Base-by-base conservation (phyloP, 2,888 invertebrate species). In the Sphaerophoria rueppellii region DNA sequence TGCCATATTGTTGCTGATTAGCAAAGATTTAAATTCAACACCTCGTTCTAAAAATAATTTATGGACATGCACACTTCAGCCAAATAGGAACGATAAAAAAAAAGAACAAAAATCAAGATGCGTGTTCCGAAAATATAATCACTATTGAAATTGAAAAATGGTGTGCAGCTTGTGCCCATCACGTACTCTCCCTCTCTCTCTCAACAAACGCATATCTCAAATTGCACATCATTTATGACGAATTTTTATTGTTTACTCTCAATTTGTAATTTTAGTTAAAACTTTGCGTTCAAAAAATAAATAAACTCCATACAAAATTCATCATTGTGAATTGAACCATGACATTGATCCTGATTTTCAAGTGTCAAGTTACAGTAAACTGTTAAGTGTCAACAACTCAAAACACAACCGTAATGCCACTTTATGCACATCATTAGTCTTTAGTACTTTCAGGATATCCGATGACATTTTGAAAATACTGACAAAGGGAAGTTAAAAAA, bases 381-480 rank as follows among this genome's bases (percentile, higher is more conserved):
- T 24, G 24, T 34, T 3, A 48, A 24, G 16, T 50, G 52, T 37
- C 50, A 16, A 11, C 35, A 37, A 50, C 24, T 12, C 11, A 24
- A 67, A 67, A 24, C 24, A 37, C 16, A 67, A 60, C 12, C 50
- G 11, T 63, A 63, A 57, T 57, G 69, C 61, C 57, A 40, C 16
- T 40, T 82, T 76, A 63, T 77, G 50, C 57, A 69, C 67, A 61
- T 63, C 37, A 82, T 77, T 82, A 69, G 35, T 12, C 37, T 57
- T 55, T 57, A 6, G 34, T 61, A 58, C 43, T 75, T 24, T 48
- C 14, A 71, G 78, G 75, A 83, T 83, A 83, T 83, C 82, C 74
- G 60, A 74, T 83, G 75, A 70, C 82, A 69, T 16, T 32, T 14
- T 50, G 16, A 5, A 14, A 16, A 35, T 35, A 50, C 35, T 65